Percentiles rank a stretch among this genome's conserved stretches.
Evolutionary conservation across 2,888 invertebrate genomes (phyloP).

Genomic region (Rhagonycha lutea): DNA sequence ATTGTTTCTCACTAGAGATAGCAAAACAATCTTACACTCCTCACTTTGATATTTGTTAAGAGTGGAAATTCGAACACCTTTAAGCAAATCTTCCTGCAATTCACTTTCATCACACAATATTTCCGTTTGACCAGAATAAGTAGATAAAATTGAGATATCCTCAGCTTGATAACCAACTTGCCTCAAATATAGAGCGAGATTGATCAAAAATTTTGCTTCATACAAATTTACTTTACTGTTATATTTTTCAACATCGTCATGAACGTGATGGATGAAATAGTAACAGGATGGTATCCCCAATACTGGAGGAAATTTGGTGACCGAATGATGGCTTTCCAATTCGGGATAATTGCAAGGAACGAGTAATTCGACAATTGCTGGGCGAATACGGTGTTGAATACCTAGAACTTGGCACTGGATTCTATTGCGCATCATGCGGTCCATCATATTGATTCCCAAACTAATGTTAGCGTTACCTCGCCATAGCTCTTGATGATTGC

Average conservation of each 20-base stretch:
- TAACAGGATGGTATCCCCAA: slow-evolving; percentile 66
- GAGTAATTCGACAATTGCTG: slow-evolving; percentile 63
- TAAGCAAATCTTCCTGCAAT: slow-evolving; percentile 42
- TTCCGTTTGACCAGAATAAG: slow-evolving; percentile 72
- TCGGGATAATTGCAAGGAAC: slow-evolving; percentile 70
- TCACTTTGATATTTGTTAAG: slow-evolving; percentile 85
- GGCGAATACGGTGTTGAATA: slow-evolving; percentile 78
- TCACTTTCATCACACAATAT: slow-evolving; percentile 58
- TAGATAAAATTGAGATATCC: slow-evolving; percentile 74
- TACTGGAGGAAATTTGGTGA: slow-evolving; percentile 61
- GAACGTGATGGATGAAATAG: slow-evolving; percentile 68
- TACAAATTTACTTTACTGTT: slow-evolving; percentile 65
- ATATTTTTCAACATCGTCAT: slow-evolving; percentile 61
- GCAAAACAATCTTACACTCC: slow-evolving; percentile 76
- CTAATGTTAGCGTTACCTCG: slow-evolving; percentile 67
- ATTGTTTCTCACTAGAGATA: slow-evolving; percentile 82
- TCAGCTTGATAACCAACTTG: slow-evolving; percentile 62
- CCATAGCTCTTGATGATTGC: slow-evolving; percentile 80
- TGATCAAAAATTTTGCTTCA: slow-evolving; percentile 67
- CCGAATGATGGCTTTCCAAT: slow-evolving; percentile 64
- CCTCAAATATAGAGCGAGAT: slow-evolving; percentile 65
- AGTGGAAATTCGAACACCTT: slow-evolving; percentile 64
- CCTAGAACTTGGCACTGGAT: slow-evolving; percentile 63
- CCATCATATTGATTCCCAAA: slow-evolving; percentile 80
- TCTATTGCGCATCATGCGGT: slow-evolving; percentile 71